Percentiles rank a stretch among this genome's conserved stretches.
phyloP scores from a whole-genome alignment of 2,888 invertebrate species.

The Drosophila nigritarsus region DNA sequence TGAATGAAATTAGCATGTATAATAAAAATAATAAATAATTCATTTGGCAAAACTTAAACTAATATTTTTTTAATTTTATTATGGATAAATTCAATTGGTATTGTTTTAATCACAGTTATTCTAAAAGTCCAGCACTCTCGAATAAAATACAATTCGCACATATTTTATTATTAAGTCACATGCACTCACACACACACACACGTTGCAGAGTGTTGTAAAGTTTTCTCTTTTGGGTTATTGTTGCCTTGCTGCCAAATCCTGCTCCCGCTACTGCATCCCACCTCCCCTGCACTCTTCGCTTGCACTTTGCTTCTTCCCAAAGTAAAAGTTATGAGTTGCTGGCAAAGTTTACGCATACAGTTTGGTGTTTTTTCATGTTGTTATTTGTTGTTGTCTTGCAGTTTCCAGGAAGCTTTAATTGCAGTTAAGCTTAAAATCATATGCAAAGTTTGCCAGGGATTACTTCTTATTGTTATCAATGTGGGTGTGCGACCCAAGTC shows the following conservation, averaged over 20 bases:
- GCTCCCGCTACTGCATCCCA: background rate
- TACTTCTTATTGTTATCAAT: constrained; percentile 68
- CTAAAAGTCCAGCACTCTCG: constrained; percentile 7
- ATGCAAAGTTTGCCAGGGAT: constrained; percentile 63
- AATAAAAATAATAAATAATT: background rate
- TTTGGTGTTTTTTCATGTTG: constrained; percentile 33
- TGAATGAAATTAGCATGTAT: background rate
- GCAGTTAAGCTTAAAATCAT: constrained; percentile 78
- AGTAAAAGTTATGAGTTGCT: constrained; percentile 78
- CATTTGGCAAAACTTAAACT: background rate
- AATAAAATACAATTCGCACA: constrained; percentile 35
- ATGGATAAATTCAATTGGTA: background rate
- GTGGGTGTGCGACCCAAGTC: constrained; percentile 41
- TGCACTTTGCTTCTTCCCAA: constrained; percentile 66
- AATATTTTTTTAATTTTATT: background rate
- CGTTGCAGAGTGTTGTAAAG: constrained; percentile 49
- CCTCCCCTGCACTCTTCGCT: background rate
- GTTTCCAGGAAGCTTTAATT: constrained; percentile 72
- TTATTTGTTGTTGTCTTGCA: constrained; percentile 42
- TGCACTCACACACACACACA: constrained; percentile 15
- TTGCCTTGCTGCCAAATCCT: constrained; percentile 43
- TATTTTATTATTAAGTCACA: constrained; percentile 76
- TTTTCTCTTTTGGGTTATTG: constrained; percentile 74
- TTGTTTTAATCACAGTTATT: background rate
- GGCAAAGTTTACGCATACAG: constrained; percentile 67